Evolutionary conservation across 2,888 invertebrate species (phyloP).

Genomic region (Cryptophagus acutangulus): DNA sequence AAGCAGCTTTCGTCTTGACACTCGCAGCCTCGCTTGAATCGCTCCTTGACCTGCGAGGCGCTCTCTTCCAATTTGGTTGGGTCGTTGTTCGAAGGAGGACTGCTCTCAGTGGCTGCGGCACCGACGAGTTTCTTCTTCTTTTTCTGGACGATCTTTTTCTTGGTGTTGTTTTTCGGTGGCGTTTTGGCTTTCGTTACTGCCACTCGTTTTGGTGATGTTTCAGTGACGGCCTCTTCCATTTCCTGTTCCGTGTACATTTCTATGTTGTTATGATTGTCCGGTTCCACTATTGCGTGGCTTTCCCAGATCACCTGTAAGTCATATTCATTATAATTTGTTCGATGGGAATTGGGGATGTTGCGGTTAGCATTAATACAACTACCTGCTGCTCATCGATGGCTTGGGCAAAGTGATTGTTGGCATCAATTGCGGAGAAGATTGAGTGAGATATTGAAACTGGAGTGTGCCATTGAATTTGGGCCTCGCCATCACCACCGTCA

Average conservation of each 20-base stretch:
- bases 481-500: conserved; percentile 38
- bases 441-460: conserved; percentile 52
- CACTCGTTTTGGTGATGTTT: conserved; percentile 24
- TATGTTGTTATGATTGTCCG: conserved; percentile 40
- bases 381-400: conserved; percentile 47
- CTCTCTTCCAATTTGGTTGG: conserved; percentile 66
- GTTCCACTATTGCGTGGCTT: conserved; percentile 61
- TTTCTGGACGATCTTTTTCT: conserved; percentile 42
- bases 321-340: conserved; percentile 1
- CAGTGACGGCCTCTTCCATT: conserved; percentile 26
- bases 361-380: conserved; percentile 26
- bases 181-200: conserved; percentile 38
- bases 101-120: too few species aligned
- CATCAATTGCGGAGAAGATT: conserved; percentile 45
- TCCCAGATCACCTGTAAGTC: conserved; percentile 60
- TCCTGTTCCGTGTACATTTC: conserved; percentile 37
- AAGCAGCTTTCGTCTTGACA: conserved; percentile 74
- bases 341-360: not conserved
- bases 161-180: conserved; percentile 44
- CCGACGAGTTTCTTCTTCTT: conserved; percentile 53
- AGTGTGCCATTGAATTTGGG: conserved; percentile 60
- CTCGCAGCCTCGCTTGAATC: conserved; percentile 68
- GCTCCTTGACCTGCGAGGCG: conserved; percentile 62
- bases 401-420: conserved; percentile 42
- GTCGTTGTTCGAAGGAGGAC: conserved; percentile 47